Conservation (phyloP, 2,797 vertebrate genomes). For the Eulemur mongoz region DNA sequence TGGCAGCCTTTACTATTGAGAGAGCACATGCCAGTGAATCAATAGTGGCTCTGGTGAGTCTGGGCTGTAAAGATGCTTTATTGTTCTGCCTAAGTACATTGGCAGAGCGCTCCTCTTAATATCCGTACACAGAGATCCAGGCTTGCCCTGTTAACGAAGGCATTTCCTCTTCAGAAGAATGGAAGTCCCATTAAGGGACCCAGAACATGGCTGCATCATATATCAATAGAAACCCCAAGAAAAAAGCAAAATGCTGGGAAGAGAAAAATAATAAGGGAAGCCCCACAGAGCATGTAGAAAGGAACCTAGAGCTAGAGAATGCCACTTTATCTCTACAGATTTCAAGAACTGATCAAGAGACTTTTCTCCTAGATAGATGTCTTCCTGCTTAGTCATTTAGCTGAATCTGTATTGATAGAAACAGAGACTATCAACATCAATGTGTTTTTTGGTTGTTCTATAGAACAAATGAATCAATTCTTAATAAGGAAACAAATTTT, state of each 20-base stretch:
- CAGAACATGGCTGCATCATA: not conserved
- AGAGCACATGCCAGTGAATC: conserved; percentile 86
- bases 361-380: not conserved
- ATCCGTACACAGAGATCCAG: conserved; percentile 66
- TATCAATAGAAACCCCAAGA: not conserved
- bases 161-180: conserved; percentile 59
- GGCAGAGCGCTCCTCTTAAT: conserved; percentile 78
- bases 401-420: not conserved
- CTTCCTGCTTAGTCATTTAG: not conserved
- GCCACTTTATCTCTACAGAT: not conserved
- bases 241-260: not conserved
- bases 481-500: not conserved
- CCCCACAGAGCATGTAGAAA: not conserved
- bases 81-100: conserved; percentile 82
- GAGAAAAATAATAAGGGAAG: not conserved
- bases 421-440: not conserved
- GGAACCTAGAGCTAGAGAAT: not conserved
- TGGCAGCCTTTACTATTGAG: conserved; percentile 85
- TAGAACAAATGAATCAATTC: not conserved
- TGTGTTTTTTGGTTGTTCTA: not conserved
- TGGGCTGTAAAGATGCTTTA: conserved; percentile 87
- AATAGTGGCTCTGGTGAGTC: conserved; percentile 84
- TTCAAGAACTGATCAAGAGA: not conserved
- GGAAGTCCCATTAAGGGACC: not conserved
- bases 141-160: conserved; percentile 44